Percentiles rank a stretch among this genome's conserved stretches.
These are phyloP conservation scores for Apis laboriosa DNA, from an alignment of 1,140 invertebrate genomes.

Conservation along the genomic window DNA sequence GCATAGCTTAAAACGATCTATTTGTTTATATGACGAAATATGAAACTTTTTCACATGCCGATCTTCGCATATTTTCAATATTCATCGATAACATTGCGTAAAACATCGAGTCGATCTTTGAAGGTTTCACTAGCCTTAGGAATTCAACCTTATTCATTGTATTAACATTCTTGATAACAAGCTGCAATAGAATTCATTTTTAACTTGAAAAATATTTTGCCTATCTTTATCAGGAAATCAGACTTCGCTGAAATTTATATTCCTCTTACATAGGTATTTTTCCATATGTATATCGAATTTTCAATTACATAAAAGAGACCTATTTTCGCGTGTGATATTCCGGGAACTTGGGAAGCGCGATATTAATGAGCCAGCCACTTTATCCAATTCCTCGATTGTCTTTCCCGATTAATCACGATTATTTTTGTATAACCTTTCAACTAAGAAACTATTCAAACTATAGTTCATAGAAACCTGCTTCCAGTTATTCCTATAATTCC, in stretches of 20 bases:
- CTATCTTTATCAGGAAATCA: background rate
- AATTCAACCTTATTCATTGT: conserved; percentile 14
- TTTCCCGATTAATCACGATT: background rate
- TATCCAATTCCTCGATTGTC: background rate
- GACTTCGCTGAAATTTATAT: background rate
- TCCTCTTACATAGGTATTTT: background rate
- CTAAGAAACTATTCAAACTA: background rate
- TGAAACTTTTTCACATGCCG: background rate
- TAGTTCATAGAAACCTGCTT: background rate
- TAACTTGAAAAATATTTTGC: background rate
- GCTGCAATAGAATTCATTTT: too few relatives aligned
- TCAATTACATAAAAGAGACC: background rate
- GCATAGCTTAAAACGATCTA: background rate
- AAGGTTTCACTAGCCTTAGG: conserved; percentile 29
- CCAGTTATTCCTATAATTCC: too few relatives aligned
- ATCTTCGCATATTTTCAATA: background rate
- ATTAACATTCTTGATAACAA: conserved; percentile 21
- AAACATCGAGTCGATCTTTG: conserved; percentile 26
- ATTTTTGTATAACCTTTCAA: background rate
- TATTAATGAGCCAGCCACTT: background rate
- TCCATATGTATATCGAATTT: background rate
- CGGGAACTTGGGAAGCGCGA: background rate
- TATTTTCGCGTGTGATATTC: background rate
- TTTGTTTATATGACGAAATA: background rate
- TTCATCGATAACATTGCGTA: conserved; percentile 6